Base-by-base conservation (phyloP, 1,140 invertebrate genomes). In the Zaprionus capensis region DNA sequence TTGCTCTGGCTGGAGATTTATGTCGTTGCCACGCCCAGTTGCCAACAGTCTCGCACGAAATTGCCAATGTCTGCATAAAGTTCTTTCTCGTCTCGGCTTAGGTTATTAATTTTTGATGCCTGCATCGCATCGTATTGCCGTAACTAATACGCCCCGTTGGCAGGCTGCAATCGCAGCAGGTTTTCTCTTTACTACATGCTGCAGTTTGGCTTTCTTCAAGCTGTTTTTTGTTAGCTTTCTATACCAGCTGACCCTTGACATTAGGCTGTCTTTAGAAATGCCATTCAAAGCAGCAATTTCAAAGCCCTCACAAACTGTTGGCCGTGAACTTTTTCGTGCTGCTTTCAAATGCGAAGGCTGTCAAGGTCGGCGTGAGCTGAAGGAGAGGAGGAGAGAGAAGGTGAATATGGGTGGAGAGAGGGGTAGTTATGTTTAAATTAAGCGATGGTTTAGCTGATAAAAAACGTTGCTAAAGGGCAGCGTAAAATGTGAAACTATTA, bases 281-380 rank as follows among this genome's bases (percentile, higher is more conserved):
- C 56, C 36, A 67, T 87, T 65, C 75, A 86, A 75, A 26, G 56
- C 46, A 59, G 56, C 41, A 59, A 57, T 80, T 77, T 73, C 62
- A 56, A 64, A 80, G 61, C 41, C 22, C 7, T 15, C 38, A 15
- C 55, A 59, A 28, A 66, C 56, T 22, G 5, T 20, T 51, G 41
- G 31, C 65, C 71, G 57, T 73, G 66, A 76, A 65, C 66, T 66
- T 72, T 72, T 51, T 51, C 15, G 11, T 4, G 49, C 57, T 1
- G 5, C 41, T 44, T n/a, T 41, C 15, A 73, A 77, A 73, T 73
- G 74, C 62, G 49, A 73, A 62, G 36, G 56, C 31, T 73, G 58
- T 55, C 59, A 59, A 64, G 53, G 22, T 41, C 59, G 64, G 28
- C 46, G 5, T 46, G 41, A 3, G n/a, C 0, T 46, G 20, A 51